Conservation (phyloP, 2,888 invertebrate genomes). For the Notocelia uddmanniana region DNA sequence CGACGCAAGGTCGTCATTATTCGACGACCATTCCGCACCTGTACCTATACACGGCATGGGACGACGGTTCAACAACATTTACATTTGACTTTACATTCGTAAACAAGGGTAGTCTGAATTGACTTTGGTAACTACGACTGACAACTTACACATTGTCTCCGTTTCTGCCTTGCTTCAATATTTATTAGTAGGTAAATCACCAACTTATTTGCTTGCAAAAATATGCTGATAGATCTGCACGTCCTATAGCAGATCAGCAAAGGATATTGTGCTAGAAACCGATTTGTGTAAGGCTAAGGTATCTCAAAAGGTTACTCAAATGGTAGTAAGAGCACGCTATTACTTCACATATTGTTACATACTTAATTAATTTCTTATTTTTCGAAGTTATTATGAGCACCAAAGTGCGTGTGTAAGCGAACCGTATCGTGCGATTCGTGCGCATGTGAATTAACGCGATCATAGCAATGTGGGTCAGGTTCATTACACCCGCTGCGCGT, state of each 20-base stretch:
- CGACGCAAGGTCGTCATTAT: neutral
- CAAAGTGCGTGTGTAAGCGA: neutral
- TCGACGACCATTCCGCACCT: conserved; percentile 8
- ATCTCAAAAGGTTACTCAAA: neutral
- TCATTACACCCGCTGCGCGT: conserved; percentile 41
- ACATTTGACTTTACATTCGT: neutral
- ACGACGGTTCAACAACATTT: neutral
- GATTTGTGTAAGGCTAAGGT: too few relatives aligned
- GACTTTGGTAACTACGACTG: neutral
- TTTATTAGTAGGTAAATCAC: neutral
- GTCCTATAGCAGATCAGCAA: too few relatives aligned
- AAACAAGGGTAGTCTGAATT: neutral
- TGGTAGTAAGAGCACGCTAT: neutral
- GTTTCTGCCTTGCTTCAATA: neutral
- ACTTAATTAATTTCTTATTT: neutral
- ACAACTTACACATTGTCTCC: neutral
- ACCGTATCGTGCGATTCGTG: neutral
- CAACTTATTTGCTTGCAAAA: neutral
- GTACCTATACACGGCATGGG: conserved; percentile 6
- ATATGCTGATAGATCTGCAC: too few relatives aligned
- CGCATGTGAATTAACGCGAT: conserved; percentile 19
- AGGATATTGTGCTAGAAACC: too few relatives aligned
- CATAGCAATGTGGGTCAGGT: conserved; percentile 36
- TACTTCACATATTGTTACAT: neutral
- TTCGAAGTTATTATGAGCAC: neutral